Evolutionary conservation across 2,797 vertebrate species (phyloP).

Genomic region (Sebastes itinus): DNA sequence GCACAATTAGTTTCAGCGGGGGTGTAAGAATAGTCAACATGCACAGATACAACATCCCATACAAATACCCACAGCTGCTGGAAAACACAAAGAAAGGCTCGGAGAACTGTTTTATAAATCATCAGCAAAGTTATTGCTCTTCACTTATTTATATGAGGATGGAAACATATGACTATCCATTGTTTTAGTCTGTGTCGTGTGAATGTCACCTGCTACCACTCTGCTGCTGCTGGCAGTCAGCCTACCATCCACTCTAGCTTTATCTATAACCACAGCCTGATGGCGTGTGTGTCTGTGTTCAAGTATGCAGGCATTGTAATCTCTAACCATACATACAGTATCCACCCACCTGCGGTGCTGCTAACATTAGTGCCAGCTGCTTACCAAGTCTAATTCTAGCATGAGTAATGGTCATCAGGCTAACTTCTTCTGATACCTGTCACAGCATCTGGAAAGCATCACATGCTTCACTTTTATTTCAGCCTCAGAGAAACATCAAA

Average conservation of each 20-base stretch:
- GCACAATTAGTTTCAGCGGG: neutral
- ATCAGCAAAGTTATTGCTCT: neutral
- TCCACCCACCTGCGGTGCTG: constrained; percentile 14
- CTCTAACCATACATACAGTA: neutral
- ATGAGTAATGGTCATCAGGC: constrained; percentile 40
- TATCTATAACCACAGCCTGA: constrained; percentile 49
- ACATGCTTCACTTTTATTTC: constrained; percentile 9
- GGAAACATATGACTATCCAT: neutral
- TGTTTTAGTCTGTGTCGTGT: constrained; percentile 17
- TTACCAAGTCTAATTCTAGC: constrained; percentile 49
- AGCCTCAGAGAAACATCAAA: constrained; percentile 21
- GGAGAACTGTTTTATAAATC: neutral
- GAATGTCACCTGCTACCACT: constrained; percentile 19
- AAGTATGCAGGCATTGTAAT: neutral
- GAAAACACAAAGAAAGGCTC: neutral
- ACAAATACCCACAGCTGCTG: neutral
- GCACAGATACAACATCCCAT: neutral
- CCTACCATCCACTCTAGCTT: constrained; percentile 38
- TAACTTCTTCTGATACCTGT: constrained; percentile 49
- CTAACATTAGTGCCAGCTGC: constrained; percentile 33
- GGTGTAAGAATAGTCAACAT: neutral
- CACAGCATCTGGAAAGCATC: constrained; percentile 33
- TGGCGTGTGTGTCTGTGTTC: neutral
- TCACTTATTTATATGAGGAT: neutral
- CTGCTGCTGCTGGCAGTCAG: constrained; percentile 23